These are phyloP conservation scores for Procapra przewalskii DNA, from an alignment of 2,113 vertebrate species.

Conservation along the genomic window DNA sequence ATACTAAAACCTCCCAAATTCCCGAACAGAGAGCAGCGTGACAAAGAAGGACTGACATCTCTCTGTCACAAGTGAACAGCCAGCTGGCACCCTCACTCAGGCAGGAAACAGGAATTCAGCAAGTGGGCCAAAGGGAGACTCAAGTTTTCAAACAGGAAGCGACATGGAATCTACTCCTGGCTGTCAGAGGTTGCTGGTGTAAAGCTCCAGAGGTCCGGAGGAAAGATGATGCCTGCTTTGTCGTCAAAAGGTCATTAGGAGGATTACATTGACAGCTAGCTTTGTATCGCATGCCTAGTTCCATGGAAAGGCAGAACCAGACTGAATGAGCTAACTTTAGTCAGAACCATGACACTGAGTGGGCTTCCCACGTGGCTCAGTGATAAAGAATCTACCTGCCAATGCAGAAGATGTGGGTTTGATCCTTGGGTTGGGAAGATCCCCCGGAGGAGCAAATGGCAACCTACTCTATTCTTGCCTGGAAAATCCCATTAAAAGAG, in stretches of 20 bases:
- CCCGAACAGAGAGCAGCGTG: not conserved
- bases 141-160: constrained; percentile 70
- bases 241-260: constrained; percentile 38
- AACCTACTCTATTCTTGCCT: not conserved
- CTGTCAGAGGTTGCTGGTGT: constrained; percentile 25
- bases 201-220: constrained; percentile 37
- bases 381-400: not conserved
- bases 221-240: constrained; percentile 66
- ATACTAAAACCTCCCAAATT: not conserved
- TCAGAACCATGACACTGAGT: not conserved
- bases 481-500: not conserved
- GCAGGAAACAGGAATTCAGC: constrained; percentile 63
- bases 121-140: constrained; percentile 59
- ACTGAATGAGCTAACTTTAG: not conserved
- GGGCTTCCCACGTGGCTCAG: not conserved
- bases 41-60: not conserved
- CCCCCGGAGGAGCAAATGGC: not conserved
- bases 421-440: not conserved
- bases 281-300: not conserved
- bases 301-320: not conserved
- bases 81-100: constrained; percentile 61
- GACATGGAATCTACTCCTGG: constrained; percentile 51
- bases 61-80: constrained; percentile 16
- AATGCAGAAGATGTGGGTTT: not conserved
- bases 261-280: not conserved